Percentiles rank a stretch among this genome's conserved stretches.
phyloP scores from a whole-genome alignment of 2,888 invertebrate species.

The Clistopyga incitator region DNA sequence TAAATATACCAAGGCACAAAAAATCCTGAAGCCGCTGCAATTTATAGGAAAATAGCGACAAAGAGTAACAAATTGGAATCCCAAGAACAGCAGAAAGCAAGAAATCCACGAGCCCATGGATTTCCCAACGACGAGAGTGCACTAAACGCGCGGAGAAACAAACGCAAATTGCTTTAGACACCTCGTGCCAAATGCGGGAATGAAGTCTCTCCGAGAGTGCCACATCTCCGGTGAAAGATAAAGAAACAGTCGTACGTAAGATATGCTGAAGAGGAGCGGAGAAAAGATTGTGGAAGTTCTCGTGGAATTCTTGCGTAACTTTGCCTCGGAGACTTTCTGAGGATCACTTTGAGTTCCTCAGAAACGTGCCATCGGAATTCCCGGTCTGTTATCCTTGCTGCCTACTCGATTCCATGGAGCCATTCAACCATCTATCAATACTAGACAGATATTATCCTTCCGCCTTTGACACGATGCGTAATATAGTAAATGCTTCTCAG shows the following conservation, averaged over 20 bases:
- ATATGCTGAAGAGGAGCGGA: background rate
- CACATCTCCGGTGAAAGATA: background rate
- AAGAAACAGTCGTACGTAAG: background rate
- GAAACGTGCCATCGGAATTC: background rate
- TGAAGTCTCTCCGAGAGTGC: slow-evolving; percentile 24
- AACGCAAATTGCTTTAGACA: slow-evolving; percentile 61
- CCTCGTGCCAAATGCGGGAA: slow-evolving; percentile 57
- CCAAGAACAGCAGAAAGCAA: background rate
- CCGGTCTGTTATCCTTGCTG: slow-evolving; percentile 2
- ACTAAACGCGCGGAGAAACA: slow-evolving; percentile 31
- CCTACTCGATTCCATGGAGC: background rate
- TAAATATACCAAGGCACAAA: background rate
- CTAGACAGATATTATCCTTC: slow-evolving; percentile 11
- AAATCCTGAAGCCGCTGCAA: background rate
- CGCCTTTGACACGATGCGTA: slow-evolving; percentile 4
- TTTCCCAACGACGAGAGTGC: slow-evolving; percentile 33
- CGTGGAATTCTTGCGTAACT: background rate
- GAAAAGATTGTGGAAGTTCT: background rate
- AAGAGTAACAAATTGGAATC: background rate
- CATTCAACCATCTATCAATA: slow-evolving; percentile 11
- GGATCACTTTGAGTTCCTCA: background rate
- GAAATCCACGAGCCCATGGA: background rate
- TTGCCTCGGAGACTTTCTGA: background rate
- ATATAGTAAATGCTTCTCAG: slow-evolving; percentile 6
- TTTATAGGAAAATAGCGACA: background rate